phyloP scores from a whole-genome alignment of 2,888 invertebrate genomes.

The Lysandra bellargus region DNA sequence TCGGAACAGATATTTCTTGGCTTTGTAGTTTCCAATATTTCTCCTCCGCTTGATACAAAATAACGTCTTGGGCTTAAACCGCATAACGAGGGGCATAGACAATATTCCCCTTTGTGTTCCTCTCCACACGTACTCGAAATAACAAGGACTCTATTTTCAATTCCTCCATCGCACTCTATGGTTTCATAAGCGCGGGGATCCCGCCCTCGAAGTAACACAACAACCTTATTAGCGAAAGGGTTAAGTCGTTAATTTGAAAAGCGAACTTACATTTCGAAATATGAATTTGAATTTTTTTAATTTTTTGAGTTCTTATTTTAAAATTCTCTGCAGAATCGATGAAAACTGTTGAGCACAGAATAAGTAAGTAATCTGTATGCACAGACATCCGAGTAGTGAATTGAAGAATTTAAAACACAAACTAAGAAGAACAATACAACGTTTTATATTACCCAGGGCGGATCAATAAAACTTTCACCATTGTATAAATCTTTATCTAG shows the following conservation, averaged over 20 bases:
- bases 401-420: constrained; percentile 20
- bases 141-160: constrained; percentile 79
- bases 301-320: neutral
- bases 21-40: constrained; percentile 36
- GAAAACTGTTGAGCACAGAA: neutral
- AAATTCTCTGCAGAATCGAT: neutral
- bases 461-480: constrained; percentile 32
- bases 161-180: constrained; percentile 44
- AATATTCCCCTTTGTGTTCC: constrained; percentile 71
- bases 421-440: constrained; percentile 17
- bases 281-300: neutral
- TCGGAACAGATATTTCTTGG: constrained; percentile 20
- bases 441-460: constrained; percentile 29
- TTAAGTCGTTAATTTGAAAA: neutral
- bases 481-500: constrained; percentile 38
- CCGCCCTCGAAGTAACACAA: constrained; percentile 27
- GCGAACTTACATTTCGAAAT: neutral
- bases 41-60: constrained; percentile 42
- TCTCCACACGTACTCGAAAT: constrained; percentile 74
- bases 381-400: constrained; percentile 13
- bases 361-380: constrained; percentile 5
- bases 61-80: constrained; percentile 50
- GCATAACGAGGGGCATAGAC: constrained; percentile 73
- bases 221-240: constrained; percentile 9
- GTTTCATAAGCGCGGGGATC: constrained; percentile 32